Evolutionary conservation across 1,140 invertebrate species (phyloP).

Genomic region (Hermetia illucens): DNA sequence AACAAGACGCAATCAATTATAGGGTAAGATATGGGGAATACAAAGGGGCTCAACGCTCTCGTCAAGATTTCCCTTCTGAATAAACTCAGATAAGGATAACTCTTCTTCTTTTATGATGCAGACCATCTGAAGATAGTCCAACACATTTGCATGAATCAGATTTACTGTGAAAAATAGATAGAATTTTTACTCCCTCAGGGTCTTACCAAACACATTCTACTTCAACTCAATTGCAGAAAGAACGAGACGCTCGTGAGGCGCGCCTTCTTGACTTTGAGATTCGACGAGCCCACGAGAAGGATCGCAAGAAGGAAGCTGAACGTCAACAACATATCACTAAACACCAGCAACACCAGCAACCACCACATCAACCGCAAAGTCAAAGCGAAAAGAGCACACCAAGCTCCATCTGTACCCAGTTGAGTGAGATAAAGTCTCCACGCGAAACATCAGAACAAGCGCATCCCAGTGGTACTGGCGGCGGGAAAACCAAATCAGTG

Average conservation of each 20-base stretch:
- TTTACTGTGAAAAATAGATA: too few relatives aligned
- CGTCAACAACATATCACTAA: constrained; percentile 14
- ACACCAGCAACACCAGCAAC: constrained; percentile 25
- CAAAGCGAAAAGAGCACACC: constrained; percentile 17
- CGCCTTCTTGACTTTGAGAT: constrained; percentile 30
- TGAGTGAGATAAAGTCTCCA: constrained; percentile 1
- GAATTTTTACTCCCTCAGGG: too few relatives aligned
- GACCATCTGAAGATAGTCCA: too few relatives aligned
- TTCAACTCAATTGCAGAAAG: constrained; percentile 15
- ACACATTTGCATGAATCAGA: too few relatives aligned
- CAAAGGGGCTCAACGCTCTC: too few relatives aligned
- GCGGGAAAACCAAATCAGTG: constrained; percentile 14
- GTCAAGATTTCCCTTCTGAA: too few relatives aligned
- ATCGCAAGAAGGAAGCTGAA: constrained; percentile 19
- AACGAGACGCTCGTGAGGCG: constrained; percentile 29
- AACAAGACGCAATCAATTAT: constrained; percentile 30
- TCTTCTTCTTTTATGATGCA: too few relatives aligned
- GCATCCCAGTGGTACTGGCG: constrained; percentile 5
- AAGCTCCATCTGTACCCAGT: too few relatives aligned
- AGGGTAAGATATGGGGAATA: too few relatives aligned
- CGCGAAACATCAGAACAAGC: background rate
- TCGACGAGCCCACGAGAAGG: constrained; percentile 19
- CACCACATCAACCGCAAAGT: constrained; percentile 20
- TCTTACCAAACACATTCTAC: too few relatives aligned
- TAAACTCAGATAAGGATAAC: too few relatives aligned